These are phyloP conservation scores for Neodiprion fabricii DNA, from an alignment of 1,140 invertebrate genomes.

Conservation along the genomic window DNA sequence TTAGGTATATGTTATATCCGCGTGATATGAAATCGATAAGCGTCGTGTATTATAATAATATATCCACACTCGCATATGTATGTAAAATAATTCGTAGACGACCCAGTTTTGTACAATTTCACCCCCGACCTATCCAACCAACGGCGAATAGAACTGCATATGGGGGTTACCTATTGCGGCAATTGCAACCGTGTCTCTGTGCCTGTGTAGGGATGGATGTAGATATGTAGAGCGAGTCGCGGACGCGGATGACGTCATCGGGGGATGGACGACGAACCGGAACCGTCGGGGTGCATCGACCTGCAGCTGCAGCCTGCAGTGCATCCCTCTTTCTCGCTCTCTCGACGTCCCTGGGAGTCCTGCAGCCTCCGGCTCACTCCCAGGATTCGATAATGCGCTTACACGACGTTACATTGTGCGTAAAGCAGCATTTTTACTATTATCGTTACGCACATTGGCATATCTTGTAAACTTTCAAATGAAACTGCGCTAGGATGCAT, in stretches of 20 bases:
- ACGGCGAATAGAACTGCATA: conserved; percentile 6
- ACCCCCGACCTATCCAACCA: conserved; percentile 31
- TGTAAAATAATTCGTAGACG: conserved; percentile 3
- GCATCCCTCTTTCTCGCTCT: conserved; percentile 5
- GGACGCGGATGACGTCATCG: conserved; percentile 54
- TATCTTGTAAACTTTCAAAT: too few species aligned
- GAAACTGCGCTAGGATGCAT: too few species aligned
- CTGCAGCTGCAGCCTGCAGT: conserved; percentile 46
- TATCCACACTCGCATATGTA: too few species aligned
- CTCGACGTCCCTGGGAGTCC: not conserved
- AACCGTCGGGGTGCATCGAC: conserved; percentile 51
- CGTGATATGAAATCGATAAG: too few species aligned
- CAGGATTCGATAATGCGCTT: not conserved
- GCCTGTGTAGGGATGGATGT: conserved; percentile 15
- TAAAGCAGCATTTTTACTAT: conserved; percentile 38
- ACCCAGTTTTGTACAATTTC: conserved; percentile 41
- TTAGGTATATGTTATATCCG: too few species aligned
- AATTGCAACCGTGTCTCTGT: not conserved
- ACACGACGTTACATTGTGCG: conserved; percentile 26
- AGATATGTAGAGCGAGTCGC: conserved; percentile 18
- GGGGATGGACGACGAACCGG: conserved; percentile 52
- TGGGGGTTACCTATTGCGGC: too few species aligned
- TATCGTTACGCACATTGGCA: conserved; percentile 17
- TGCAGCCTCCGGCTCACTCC: conserved; percentile 9
- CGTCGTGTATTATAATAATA: too few species aligned